These are phyloP conservation scores for Dasypolia templi DNA, from an alignment of 2,888 invertebrate genomes.

Conservation along the genomic window DNA sequence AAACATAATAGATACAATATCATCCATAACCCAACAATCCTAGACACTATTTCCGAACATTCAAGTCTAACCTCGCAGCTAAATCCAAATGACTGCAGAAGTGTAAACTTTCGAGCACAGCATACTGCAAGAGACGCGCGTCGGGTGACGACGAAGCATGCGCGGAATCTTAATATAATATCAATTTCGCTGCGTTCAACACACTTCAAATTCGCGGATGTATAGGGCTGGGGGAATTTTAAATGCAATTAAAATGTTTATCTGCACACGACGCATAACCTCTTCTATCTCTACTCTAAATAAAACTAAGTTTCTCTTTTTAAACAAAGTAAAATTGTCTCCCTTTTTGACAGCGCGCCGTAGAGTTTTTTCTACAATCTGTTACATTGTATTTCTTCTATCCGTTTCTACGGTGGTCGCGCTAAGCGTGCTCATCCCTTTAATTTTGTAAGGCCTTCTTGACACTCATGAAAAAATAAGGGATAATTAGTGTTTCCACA, in stretches of 20 bases:
- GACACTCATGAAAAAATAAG: background rate
- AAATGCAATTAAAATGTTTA: too few species aligned
- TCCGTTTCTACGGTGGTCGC: background rate
- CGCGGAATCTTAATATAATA: slow-evolving; percentile 75
- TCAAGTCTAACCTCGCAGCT: slow-evolving; percentile 3
- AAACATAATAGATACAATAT: background rate
- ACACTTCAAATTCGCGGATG: slow-evolving; percentile 68
- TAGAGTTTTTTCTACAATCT: background rate
- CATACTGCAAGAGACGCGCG: slow-evolving; percentile 51
- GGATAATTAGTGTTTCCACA: background rate
- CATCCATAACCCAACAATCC: background rate
- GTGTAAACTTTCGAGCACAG: slow-evolving; percentile 15
- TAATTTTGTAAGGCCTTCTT: background rate
- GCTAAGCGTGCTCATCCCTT: background rate
- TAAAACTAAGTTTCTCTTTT: background rate
- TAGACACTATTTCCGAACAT: slow-evolving; percentile 5
- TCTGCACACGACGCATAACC: background rate
- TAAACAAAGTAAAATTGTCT: background rate
- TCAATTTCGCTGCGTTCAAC: slow-evolving; percentile 65
- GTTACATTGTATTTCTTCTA: background rate
- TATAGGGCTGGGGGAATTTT: slow-evolving; percentile 60
- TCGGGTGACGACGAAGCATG: slow-evolving; percentile 72
- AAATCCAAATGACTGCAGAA: slow-evolving; percentile 27
- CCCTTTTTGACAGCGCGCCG: background rate
- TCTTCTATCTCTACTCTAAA: background rate